These are phyloP conservation scores for Adrianichthys oophorus DNA, from an alignment of 2,797 vertebrate species.

Conservation along the genomic window DNA sequence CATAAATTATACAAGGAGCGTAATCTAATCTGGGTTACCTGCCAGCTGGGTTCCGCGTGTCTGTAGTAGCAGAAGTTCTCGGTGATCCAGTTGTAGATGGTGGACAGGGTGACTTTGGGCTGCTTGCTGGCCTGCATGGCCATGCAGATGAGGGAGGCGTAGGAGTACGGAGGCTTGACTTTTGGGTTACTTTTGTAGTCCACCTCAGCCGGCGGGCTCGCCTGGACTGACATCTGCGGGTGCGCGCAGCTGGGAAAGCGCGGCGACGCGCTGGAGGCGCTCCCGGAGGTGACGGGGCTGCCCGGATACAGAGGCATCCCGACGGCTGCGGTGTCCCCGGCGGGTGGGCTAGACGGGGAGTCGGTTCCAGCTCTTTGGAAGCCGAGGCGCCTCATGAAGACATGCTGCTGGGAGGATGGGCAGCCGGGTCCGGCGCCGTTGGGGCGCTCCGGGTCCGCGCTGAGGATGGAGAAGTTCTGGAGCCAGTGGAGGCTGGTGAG, in stretches of 20 bases:
- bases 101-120: constrained; percentile 85
- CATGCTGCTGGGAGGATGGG: constrained; percentile 68
- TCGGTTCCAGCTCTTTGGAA: constrained; percentile 70
- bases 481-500: constrained; percentile 89
- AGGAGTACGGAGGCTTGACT: constrained; percentile 86
- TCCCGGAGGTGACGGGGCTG: constrained; percentile 76
- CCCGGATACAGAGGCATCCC: constrained; percentile 78
- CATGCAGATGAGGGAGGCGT: constrained; percentile 88
- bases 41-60: constrained; percentile 89
- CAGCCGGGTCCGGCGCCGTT: constrained; percentile 58
- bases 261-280: constrained; percentile 53
- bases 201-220: constrained; percentile 70
- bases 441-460: constrained; percentile 77
- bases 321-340: constrained; percentile 81
- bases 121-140: constrained; percentile 87
- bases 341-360: constrained; percentile 83
- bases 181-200: constrained; percentile 83
- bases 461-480: constrained; percentile 86
- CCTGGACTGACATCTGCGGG: constrained; percentile 55
- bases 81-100: constrained; percentile 88
- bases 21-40: constrained; percentile 74
- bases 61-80: constrained; percentile 89
- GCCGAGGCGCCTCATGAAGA: constrained; percentile 66
- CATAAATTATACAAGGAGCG: constrained; percentile 69
- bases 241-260: constrained; percentile 48